Conservation (phyloP, 1,140 invertebrate species). For the Brachionus sp. region DNA sequence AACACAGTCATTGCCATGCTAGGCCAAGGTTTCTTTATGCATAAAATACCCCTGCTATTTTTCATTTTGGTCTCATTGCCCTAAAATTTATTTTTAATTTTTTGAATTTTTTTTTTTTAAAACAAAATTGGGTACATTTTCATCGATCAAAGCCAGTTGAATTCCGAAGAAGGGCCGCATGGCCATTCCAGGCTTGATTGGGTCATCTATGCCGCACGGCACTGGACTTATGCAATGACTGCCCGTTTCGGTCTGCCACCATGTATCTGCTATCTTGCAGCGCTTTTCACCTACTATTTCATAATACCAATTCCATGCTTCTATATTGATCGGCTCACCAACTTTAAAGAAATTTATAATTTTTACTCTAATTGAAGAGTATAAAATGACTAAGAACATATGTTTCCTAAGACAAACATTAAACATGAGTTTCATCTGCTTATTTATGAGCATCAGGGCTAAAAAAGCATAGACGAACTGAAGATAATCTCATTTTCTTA, state of each 20-base stretch:
- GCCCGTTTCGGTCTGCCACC: conserved; percentile 76
- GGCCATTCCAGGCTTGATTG: conserved; percentile 60
- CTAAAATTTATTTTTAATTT: conserved; percentile 27
- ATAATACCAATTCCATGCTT: conserved; percentile 97
- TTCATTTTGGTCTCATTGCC: conserved; percentile 48
- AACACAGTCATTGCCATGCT: conserved; percentile 61
- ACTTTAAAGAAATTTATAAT: conserved; percentile 61
- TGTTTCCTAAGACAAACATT: too few species aligned
- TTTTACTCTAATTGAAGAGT: not conserved
- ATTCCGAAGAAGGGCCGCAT: conserved; percentile 64
- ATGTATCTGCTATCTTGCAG: conserved; percentile 83
- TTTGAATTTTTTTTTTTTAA: conserved; percentile 39
- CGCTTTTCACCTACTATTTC: conserved; percentile 71
- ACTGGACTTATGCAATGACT: conserved; percentile 61
- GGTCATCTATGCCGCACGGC: conserved; percentile 57
- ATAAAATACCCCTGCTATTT: conserved; percentile 53
- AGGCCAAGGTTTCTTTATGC: conserved; percentile 61
- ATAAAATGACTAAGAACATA: too few species aligned
- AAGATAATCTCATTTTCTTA: too few species aligned
- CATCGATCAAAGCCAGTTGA: conserved; percentile 58
- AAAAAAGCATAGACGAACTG: too few species aligned
- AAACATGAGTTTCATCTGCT: too few species aligned
- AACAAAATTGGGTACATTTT: not conserved
- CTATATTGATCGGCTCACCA: conserved; percentile 93
- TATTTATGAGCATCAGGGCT: too few species aligned